These are phyloP conservation scores for Cosmorhoe ocellata DNA, from an alignment of 2,888 invertebrate genomes.

Conservation along the genomic window DNA sequence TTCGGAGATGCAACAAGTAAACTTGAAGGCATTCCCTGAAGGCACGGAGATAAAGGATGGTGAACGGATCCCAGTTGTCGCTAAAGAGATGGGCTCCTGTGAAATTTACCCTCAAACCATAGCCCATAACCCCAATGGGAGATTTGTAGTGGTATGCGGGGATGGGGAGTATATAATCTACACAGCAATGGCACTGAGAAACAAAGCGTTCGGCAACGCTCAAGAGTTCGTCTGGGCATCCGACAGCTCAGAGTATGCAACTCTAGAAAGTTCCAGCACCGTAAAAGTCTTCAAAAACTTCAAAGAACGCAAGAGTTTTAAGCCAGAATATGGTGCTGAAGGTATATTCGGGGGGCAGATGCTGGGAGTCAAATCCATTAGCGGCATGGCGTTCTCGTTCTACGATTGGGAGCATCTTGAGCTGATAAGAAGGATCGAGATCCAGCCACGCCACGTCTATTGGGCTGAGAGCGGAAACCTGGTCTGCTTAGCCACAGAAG, in stretches of 20 bases:
- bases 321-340: conserved; percentile 98
- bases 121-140: conserved; percentile 98
- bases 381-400: conserved; percentile 97
- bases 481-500: conserved; percentile 97
- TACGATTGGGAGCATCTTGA: conserved; percentile 99
- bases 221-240: conserved; percentile 99
- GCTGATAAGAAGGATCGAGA: conserved; percentile 95
- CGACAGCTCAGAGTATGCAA: conserved; percentile 96
- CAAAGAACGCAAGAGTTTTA: conserved; percentile 97
- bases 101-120: conserved; percentile 99
- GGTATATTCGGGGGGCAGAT: conserved; percentile 96
- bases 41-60: conserved; percentile 92
- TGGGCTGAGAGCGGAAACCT: conserved; percentile 98
- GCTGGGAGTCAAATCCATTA: conserved; percentile 95
- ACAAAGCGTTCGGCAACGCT: conserved; percentile 99
- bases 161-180: conserved; percentile 99
- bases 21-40: conserved; percentile 92
- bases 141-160: conserved; percentile 96
- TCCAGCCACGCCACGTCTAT: conserved; percentile 94
- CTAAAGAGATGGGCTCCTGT: conserved; percentile 99
- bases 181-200: conserved; percentile 99
- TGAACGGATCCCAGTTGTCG: conserved; percentile 94
- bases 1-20: conserved; percentile 98
- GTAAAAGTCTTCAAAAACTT: conserved; percentile 99
- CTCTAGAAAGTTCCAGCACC: conserved; percentile 93